Evolutionary conservation across 35 echinoderm and acorn worm genomes (phyloP), one percentile per base, ranked within the genome.

Genomic region (Ophioderma brevispina): DNA sequence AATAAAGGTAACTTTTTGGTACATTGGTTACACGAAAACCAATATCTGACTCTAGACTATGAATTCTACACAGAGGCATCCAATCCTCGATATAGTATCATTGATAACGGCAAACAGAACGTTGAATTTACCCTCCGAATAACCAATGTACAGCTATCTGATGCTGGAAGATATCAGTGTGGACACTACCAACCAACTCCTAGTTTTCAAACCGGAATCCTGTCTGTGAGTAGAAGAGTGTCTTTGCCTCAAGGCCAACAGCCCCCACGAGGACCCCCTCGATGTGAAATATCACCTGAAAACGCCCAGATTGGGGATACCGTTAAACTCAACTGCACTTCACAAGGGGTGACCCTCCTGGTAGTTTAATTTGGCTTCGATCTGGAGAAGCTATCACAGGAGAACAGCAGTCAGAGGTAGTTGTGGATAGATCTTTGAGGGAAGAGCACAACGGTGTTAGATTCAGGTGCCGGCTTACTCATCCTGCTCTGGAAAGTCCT

Each of bases 91-190:
- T 64, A 85, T 11, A 79, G 82, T 79, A 80, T 91, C 25, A 33
- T 91, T 10, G 82, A 80, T 5, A 85, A 86, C 15, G 39, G 31
- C 0, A 35, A 34, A 15, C n/a, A 19, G 1, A 82, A 82, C 5
- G 1, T 15, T 3, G 70, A 78, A 37, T 91, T 82, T 76, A 50
- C 38, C 31, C 75, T 91, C n/a, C 82, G 82, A 32, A 91, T 91
- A 36, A 23, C 64, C 1, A 35, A 78, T 36, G 52, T 46, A 28
- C 37, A 32, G 33, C 30, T 77, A 13, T 76, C 70, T 13, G 90
- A 91, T 86, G 90, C 82, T 1, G 90, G 90, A 19, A 56, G 30
- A 13, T 91, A 91, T 49, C 81, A 76, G 1, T 91, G 90, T 36
- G 90, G 90, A 19, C 25, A 21, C 8, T 55, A 35, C 55, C 28